Percentiles rank a stretch among this genome's conserved stretches.
Conservation (phyloP, 2,888 invertebrate species). For the Galerucella nymphaeae region DNA sequence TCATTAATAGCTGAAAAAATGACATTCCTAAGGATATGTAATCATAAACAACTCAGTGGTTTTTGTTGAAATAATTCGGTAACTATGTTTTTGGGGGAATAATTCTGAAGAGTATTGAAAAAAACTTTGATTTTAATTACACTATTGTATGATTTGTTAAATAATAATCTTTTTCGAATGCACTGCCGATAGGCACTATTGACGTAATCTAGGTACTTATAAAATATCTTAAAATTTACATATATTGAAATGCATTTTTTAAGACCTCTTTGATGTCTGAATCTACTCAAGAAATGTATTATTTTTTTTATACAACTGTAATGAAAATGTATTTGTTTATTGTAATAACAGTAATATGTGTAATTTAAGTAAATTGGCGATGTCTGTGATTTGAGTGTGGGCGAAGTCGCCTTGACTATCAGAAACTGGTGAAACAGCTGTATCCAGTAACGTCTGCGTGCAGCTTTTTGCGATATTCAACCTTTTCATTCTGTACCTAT, state of each 20-base stretch:
- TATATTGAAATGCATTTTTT: not conserved
- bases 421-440: constrained; percentile 2
- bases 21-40: too few species aligned
- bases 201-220: constrained; percentile 1
- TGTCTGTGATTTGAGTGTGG: constrained; percentile 9
- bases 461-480: not conserved
- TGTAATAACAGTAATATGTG: constrained; percentile 1
- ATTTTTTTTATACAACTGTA: not conserved
- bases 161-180: not conserved
- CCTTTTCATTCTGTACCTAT: not conserved
- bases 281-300: constrained; percentile 1
- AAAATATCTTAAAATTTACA: not conserved
- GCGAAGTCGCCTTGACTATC: not conserved
- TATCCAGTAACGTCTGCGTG: not conserved
- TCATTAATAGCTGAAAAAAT: too few species aligned
- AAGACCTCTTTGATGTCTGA: not conserved
- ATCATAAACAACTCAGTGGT: too few species aligned
- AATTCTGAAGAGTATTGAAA: not conserved
- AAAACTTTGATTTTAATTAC: not conserved
- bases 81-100: not conserved
- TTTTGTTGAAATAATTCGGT: too few species aligned
- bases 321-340: not conserved
- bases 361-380: constrained; percentile 7
- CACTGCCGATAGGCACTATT: not conserved
- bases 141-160: not conserved